Conservation (phyloP, 2,797 vertebrate species). For the Acomys russatus region DNA sequence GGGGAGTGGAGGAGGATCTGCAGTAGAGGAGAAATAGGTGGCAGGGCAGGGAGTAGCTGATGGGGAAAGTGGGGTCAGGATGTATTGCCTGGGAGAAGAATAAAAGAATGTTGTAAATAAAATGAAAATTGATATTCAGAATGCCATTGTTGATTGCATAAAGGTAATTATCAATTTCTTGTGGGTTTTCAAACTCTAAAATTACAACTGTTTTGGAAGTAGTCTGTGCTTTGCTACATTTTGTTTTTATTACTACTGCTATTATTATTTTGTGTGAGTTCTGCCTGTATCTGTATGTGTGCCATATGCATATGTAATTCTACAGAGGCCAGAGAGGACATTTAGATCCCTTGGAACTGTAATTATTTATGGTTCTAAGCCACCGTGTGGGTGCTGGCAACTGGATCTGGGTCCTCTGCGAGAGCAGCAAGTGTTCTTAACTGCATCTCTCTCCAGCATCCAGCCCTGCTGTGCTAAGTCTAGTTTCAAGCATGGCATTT, state of each 20-base stretch:
- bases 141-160: background rate
- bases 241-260: background rate
- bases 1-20: background rate
- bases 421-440: background rate
- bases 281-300: background rate
- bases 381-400: background rate
- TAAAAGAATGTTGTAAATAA: background rate
- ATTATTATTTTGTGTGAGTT: no score
- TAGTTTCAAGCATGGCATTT: background rate
- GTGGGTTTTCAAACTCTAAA: constrained; percentile 57
- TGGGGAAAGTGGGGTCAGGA: background rate
- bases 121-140: constrained; percentile 29
- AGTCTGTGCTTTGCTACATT: background rate
- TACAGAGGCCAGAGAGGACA: background rate
- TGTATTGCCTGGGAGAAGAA: background rate
- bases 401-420: background rate
- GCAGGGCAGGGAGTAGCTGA: background rate
- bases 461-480: constrained; percentile 5
- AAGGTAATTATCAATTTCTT: background rate
- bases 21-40: background rate
- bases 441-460: background rate
- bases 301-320: no score
- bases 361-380: background rate
- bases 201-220: constrained; percentile 23
- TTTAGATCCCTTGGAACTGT: background rate